A percentile compares a stretch with the other conserved stretches of the same genome.
Evolutionary conservation across 2,888 invertebrate species (phyloP).

Genomic region (Gryllus longicercus): DNA sequence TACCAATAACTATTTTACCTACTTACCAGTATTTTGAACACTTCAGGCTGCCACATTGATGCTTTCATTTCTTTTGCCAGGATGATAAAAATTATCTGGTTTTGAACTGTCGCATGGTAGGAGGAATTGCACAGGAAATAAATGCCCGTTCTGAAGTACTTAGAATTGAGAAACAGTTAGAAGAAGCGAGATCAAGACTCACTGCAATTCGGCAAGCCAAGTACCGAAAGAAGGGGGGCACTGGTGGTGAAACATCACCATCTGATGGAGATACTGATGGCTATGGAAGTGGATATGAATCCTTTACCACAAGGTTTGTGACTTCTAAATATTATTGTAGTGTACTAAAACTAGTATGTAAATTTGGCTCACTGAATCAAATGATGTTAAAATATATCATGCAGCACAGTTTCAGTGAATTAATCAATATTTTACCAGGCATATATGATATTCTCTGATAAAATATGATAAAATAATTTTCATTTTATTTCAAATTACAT

Average conservation of each 20-base stretch:
- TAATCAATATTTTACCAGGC: too few species aligned
- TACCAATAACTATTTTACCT: too few species aligned
- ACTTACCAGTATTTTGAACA: too few species aligned
- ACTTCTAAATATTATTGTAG: background rate
- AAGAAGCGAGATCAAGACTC: slow-evolving; percentile 85
- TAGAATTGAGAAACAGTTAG: slow-evolving; percentile 89
- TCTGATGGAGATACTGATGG: slow-evolving; percentile 58
- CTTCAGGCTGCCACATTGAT: too few species aligned
- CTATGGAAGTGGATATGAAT: slow-evolving; percentile 53
- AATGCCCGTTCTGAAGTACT: slow-evolving; percentile 87
- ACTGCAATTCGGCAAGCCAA: slow-evolving; percentile 91
- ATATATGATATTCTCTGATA: too few species aligned
- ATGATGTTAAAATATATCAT: too few species aligned
- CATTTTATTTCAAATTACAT: background rate
- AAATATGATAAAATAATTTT: slow-evolving; percentile 3
- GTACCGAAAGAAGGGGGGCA: slow-evolving; percentile 66
- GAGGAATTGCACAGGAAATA: slow-evolving; percentile 94
- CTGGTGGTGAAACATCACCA: slow-evolving; percentile 53
- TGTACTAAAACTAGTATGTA: too few species aligned
- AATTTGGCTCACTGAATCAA: too few species aligned
- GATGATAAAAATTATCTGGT: slow-evolving; percentile 82
- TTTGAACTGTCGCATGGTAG: slow-evolving; percentile 90
- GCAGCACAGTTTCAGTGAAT: too few species aligned
- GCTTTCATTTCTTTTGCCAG: slow-evolving; percentile 49
- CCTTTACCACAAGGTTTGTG: slow-evolving; percentile 61